Percentiles rank a stretch among this genome's conserved stretches.
Conservation (phyloP, 2,888 invertebrate species). For the Drosophila mimetica region DNA sequence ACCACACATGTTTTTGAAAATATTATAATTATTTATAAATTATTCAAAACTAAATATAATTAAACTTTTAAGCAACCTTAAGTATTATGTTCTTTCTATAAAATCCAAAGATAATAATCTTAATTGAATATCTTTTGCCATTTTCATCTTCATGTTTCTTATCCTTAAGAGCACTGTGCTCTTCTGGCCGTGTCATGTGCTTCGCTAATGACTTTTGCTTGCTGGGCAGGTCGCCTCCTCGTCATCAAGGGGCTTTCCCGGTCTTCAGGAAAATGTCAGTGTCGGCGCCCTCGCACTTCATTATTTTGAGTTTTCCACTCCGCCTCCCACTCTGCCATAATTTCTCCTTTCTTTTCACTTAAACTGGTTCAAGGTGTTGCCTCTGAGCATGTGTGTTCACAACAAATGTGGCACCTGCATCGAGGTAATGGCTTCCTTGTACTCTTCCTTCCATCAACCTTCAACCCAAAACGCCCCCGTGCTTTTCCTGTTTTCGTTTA, state of each 20-base stretch:
- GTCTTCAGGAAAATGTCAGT: constrained; percentile 37
- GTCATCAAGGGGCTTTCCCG: constrained; percentile 20
- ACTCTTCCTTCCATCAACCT: constrained; percentile 59
- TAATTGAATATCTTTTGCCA: neutral
- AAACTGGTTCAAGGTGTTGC: constrained; percentile 78
- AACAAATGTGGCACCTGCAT: constrained; percentile 51
- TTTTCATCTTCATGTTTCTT: neutral
- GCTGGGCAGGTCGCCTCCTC: constrained; percentile 28
- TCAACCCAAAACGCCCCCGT: constrained; percentile 27
- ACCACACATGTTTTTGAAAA: too few relatives aligned
- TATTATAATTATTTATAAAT: too few relatives aligned
- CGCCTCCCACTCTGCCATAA: constrained; percentile 36
- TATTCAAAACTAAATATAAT: too few relatives aligned
- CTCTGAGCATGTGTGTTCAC: constrained; percentile 51
- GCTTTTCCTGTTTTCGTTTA: constrained; percentile 50
- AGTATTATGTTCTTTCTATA: too few relatives aligned
- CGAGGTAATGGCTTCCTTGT: constrained; percentile 47
- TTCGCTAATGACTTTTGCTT: constrained; percentile 75
- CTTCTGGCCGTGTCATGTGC: constrained; percentile 50
- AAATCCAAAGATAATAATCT: too few relatives aligned
- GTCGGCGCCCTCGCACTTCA: constrained; percentile 65
- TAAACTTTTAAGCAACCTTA: too few relatives aligned
- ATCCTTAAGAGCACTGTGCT: constrained; percentile 1
- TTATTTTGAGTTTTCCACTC: constrained; percentile 70
- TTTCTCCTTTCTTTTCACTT: constrained; percentile 51